Evolutionary conservation across 2,888 invertebrate genomes (phyloP), one percentile per base, ranked within the genome.

Genomic region (Tachina fera): DNA sequence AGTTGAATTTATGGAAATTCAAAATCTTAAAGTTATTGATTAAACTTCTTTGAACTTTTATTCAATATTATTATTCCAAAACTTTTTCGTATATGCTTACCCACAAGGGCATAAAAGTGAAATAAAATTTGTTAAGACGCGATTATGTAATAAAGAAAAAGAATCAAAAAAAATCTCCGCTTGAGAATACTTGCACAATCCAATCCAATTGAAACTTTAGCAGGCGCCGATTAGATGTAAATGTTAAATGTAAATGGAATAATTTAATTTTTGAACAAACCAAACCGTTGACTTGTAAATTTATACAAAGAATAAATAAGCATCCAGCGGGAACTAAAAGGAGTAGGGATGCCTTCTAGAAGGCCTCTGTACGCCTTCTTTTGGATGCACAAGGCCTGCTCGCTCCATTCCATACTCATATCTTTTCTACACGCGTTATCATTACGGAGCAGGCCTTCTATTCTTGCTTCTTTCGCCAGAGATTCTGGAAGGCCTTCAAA

Each of bases 241-340:
- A 63, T 41, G 14, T 74, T 51, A 63, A 74, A 63, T 41, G 14
- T 63, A 41, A 63, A 63, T 61, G 22, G 47, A 43, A 74, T 41
- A 22, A 61, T 51, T 74, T 63, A 10, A 61, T 41, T 51, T 61
- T 19, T 14, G 9, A 70, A 70, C 19, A 70, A 56, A 9, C 9
- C 14, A 43, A 53, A 43, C 19, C 19, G 43, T 43, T 43, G 41
- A 19, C 16, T 68, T 41, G 19, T 63, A 19, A 43, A 41, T 14
- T 60, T 60, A 31, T 19, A 2, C 5, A 43, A 3, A 19, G 9
- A 43, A 19, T 4, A n/a, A 16, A 63, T 14, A 31, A 58, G 5
- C 14, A n/a, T n/a, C n/a, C n/a, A n/a, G n/a, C n/a, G n/a, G n/a
- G n/a, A n/a, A n/a, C n/a, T n/a, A n/a, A n/a, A n/a, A n/a, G n/a